Percentiles rank a stretch among this genome's conserved stretches.
Conservation (phyloP, 2,797 vertebrate genomes). For the Eospalax fontanierii region DNA sequence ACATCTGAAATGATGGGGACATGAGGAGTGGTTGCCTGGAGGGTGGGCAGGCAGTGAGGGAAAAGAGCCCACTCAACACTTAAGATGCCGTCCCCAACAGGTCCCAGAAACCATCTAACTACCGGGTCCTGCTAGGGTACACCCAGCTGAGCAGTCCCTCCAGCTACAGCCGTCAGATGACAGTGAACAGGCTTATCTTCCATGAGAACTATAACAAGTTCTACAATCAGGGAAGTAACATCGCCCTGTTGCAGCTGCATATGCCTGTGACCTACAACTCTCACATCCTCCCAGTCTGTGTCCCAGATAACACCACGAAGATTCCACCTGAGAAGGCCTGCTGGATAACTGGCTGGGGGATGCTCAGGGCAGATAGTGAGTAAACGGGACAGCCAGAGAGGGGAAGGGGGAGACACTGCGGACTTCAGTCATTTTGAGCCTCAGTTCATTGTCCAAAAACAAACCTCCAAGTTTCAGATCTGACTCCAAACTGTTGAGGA, state of each 20-base stretch:
- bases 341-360: slow-evolving; percentile 75
- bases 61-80: not conserved
- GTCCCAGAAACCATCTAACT: slow-evolving; percentile 13
- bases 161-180: not conserved
- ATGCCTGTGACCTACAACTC: not conserved
- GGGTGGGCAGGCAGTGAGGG: not conserved
- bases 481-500: not conserved
- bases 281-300: slow-evolving; percentile 13
- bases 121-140: slow-evolving; percentile 72
- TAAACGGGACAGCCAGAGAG: not conserved
- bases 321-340: accelerated
- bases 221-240: not conserved
- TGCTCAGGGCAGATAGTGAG: not conserved
- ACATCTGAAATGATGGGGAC: not conserved
- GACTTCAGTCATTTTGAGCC: not conserved
- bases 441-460: not conserved
- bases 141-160: not conserved
- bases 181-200: not conserved
- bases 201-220: not conserved
- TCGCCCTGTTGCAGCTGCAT: slow-evolving; percentile 61
- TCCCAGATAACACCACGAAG: accelerated
- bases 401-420: accelerated
- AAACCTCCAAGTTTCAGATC: not conserved
- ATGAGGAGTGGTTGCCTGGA: not conserved
- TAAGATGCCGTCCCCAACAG: slow-evolving; percentile 24